These are phyloP conservation scores for Achroia grisella DNA, from an alignment of 1,140 invertebrate genomes.

Conservation along the genomic window DNA sequence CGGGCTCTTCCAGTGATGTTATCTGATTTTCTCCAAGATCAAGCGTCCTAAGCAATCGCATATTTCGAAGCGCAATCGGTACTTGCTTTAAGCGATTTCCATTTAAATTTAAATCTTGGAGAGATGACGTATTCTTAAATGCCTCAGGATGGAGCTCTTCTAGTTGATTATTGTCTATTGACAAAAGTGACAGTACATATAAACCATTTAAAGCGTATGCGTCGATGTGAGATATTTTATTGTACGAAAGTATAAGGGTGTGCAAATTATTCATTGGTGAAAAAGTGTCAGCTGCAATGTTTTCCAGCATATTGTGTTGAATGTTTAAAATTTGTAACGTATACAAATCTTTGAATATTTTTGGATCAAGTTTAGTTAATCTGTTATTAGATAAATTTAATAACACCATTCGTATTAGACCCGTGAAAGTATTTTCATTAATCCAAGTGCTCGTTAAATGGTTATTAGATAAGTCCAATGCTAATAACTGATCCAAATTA, in stretches of 20 bases:
- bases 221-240: slow-evolving; percentile 84
- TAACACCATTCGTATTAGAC: slow-evolving; percentile 88
- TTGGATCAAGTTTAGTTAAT: slow-evolving; percentile 85
- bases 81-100: slow-evolving; percentile 87
- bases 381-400: slow-evolving; percentile 90
- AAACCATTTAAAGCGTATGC: slow-evolving; percentile 86
- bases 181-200: slow-evolving; percentile 84
- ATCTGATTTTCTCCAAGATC: slow-evolving; percentile 91
- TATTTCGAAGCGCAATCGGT: slow-evolving; percentile 83
- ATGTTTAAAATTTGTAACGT: slow-evolving; percentile 88
- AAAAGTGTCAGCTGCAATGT: slow-evolving; percentile 86
- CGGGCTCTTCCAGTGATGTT: slow-evolving; percentile 82
- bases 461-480: slow-evolving; percentile 91
- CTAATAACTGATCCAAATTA: slow-evolving; percentile 88
- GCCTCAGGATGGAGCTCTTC: slow-evolving; percentile 85
- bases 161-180: slow-evolving; percentile 86
- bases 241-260: slow-evolving; percentile 85
- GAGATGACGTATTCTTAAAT: slow-evolving; percentile 85
- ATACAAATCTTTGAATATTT: slow-evolving; percentile 86
- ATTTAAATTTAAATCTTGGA: slow-evolving; percentile 91
- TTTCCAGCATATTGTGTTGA: slow-evolving; percentile 85
- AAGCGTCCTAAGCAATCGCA: slow-evolving; percentile 84
- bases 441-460: slow-evolving; percentile 89
- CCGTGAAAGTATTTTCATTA: slow-evolving; percentile 86
- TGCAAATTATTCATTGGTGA: slow-evolving; percentile 89